Evolutionary conservation across 2,888 invertebrate genomes (phyloP).

Genomic region (Papilio elwesi): DNA sequence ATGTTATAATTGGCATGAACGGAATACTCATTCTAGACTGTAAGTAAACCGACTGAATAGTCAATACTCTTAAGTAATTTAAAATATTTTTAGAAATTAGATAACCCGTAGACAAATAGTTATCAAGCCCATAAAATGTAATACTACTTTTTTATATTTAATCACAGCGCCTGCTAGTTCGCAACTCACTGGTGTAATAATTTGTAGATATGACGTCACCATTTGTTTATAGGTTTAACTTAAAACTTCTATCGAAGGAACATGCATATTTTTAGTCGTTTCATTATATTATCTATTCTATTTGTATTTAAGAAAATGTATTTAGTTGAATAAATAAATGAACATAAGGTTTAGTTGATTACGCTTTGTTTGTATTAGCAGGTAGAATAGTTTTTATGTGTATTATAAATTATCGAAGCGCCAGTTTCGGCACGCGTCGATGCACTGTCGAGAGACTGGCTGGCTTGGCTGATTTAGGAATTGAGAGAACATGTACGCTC

Average conservation of each 20-base stretch:
- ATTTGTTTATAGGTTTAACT: conserved; percentile 3
- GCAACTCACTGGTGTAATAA: conserved; percentile 5
- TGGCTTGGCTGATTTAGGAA: conserved; percentile 79
- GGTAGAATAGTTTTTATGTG: conserved; percentile 46
- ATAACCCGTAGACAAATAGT: conserved; percentile 34
- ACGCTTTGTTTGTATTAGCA: conserved; percentile 20
- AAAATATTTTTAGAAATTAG: conserved; percentile 52
- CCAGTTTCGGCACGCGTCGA: conserved; percentile 54
- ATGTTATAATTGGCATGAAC: conserved; percentile 32
- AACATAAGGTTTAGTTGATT: conserved; percentile 3
- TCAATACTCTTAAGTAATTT: conserved; percentile 78
- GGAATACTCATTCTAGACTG: conserved; percentile 60
- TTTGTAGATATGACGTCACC: not conserved
- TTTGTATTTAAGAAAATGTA: not conserved
- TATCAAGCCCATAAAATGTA: conserved; percentile 11
- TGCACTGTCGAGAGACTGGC: conserved; percentile 58
- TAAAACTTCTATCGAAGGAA: not conserved
- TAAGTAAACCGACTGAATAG: conserved; percentile 84
- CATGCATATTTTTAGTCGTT: not conserved
- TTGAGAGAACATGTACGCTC: conserved; percentile 81
- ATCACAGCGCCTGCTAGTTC: conserved; percentile 12
- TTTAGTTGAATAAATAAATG: not conserved
- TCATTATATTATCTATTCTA: conserved; percentile 5
- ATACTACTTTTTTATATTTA: not conserved
- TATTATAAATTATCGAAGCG: conserved; percentile 62